Percentiles rank a stretch among this genome's conserved stretches.
Conservation (phyloP, 2,888 invertebrate genomes). For the Agrochola macilenta region DNA sequence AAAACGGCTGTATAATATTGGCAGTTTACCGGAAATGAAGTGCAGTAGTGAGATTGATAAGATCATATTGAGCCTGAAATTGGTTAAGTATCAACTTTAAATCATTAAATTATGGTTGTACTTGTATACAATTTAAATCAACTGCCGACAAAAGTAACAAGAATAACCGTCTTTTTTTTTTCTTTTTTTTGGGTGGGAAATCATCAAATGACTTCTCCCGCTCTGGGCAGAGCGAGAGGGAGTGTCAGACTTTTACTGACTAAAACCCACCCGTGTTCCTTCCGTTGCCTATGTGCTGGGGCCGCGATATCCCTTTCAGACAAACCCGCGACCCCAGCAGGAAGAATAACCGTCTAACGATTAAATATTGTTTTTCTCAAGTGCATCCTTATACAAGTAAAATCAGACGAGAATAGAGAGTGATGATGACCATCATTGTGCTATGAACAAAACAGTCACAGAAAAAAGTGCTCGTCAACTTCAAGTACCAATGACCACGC, state of each 20-base stretch:
- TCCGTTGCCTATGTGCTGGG: too few species aligned
- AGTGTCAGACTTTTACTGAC: too few species aligned
- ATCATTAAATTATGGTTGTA: too few species aligned
- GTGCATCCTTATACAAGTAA: background rate
- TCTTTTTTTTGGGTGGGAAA: too few species aligned
- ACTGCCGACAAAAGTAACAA: background rate
- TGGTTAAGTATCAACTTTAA: too few species aligned
- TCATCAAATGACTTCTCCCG: too few species aligned
- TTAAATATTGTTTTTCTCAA: constrained; percentile 18
- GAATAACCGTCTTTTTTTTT: too few species aligned
- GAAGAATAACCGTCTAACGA: background rate
- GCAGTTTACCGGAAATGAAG: constrained; percentile 11
- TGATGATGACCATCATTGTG: constrained; percentile 43
- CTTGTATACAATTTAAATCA: background rate
- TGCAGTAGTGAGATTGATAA: background rate
- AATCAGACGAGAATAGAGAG: background rate
- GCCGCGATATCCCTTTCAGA: too few species aligned
- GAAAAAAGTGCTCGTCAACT: constrained; percentile 52
- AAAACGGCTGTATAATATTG: constrained; percentile 9
- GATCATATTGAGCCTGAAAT: background rate
- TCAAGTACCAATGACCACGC: constrained; percentile 56
- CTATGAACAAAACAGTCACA: constrained; percentile 37
- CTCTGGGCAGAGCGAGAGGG: too few species aligned
- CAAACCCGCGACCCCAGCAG: too few species aligned
- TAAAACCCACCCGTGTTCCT: too few species aligned